phyloP scores from a whole-genome alignment of 2,888 invertebrate species.

The Euphydryas editha region DNA sequence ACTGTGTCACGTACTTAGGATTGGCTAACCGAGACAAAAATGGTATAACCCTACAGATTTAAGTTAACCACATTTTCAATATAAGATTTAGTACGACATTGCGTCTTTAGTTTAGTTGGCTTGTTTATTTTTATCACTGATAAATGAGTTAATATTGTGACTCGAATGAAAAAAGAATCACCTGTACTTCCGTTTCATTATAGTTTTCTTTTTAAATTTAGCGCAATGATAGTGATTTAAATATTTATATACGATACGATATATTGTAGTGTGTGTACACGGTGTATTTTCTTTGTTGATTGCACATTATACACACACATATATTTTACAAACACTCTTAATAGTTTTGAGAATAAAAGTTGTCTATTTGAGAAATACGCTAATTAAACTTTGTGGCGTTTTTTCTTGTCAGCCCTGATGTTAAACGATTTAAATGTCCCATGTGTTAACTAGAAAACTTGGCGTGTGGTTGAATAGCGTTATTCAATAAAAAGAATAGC shows the following conservation, averaged over 20 bases:
- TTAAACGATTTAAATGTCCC: no score
- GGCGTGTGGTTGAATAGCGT: no score
- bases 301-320: background rate
- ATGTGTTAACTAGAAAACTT: no score
- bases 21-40: conserved; percentile 53
- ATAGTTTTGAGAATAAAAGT: no score
- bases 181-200: conserved; percentile 60
- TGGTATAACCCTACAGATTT: conserved; percentile 42
- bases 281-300: conserved; percentile 22
- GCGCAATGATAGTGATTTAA: conserved; percentile 52
- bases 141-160: conserved; percentile 51
- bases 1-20: conserved; percentile 68
- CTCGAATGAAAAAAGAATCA: conserved; percentile 53
- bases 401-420: no score
- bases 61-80: conserved; percentile 39
- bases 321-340: no score
- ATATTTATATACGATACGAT: conserved; percentile 57
- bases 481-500: no score
- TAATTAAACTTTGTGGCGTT: no score
- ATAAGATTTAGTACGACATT: conserved; percentile 33
- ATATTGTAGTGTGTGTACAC: conserved; percentile 40
- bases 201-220: conserved; percentile 56
- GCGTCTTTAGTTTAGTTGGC: conserved; percentile 39
- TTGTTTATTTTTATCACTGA: conserved; percentile 51
- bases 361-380: no score